Evolutionary conservation across 2,888 invertebrate species (phyloP).

Genomic region (Hydroisotoma schaefferi): DNA sequence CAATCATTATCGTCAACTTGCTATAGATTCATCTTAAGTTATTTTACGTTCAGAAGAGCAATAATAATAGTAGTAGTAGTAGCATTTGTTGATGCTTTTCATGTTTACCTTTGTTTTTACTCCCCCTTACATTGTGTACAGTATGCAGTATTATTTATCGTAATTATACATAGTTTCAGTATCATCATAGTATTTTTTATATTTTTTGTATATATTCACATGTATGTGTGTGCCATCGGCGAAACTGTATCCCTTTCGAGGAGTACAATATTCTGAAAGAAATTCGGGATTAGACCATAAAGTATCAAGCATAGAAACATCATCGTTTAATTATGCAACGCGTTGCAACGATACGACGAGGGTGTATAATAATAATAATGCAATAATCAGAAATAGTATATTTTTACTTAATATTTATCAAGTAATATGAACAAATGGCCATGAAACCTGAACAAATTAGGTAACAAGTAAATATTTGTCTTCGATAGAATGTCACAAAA

Average conservation of each 20-base stretch:
- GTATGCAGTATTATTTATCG: too few relatives aligned
- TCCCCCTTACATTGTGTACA: background rate
- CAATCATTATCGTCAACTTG: too few relatives aligned
- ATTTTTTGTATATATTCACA: background rate
- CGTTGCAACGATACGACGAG: background rate
- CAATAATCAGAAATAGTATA: background rate
- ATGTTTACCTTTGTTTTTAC: background rate
- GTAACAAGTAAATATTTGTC: background rate
- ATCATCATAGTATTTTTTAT: background rate
- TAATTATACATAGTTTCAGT: too few relatives aligned
- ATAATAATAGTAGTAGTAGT: background rate
- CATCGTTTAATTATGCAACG: background rate
- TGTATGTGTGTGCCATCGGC: background rate
- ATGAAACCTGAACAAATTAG: background rate
- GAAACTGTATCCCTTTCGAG: background rate
- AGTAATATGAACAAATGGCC: background rate
- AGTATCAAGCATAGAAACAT: slow-evolving; percentile 6
- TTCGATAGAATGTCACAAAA: background rate
- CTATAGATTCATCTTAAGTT: too few relatives aligned
- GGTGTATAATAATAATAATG: background rate
- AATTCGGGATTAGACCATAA: slow-evolving; percentile 11
- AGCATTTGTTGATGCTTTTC: background rate
- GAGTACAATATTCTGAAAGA: slow-evolving; percentile 9
- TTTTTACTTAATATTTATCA: background rate
- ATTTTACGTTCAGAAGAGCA: too few relatives aligned